Conservation (phyloP, 92 coral and sea anemone genomes). For the Galaxea fascicularis region DNA sequence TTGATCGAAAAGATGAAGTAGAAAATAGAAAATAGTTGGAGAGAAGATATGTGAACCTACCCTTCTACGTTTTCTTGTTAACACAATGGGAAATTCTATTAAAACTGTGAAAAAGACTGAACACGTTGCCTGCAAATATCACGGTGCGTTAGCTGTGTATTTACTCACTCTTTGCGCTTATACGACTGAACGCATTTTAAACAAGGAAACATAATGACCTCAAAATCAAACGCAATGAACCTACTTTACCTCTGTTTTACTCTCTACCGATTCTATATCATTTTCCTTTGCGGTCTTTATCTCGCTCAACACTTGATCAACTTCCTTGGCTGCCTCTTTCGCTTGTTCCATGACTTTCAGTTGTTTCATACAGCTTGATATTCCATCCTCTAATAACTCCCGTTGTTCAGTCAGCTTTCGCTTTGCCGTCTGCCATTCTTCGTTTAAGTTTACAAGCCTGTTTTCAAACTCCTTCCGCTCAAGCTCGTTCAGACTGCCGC, state of each 20-base stretch:
- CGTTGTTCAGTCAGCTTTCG: slow-evolving; percentile 56
- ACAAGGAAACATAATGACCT: background rate
- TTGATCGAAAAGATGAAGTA: background rate
- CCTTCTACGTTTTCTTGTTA: background rate
- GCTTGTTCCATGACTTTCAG: slow-evolving; percentile 67
- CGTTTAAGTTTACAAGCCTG: slow-evolving; percentile 56
- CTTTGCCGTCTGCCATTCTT: slow-evolving; percentile 67
- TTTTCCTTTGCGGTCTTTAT: slow-evolving; percentile 23
- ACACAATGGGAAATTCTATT: background rate
- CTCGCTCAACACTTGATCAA: slow-evolving; percentile 57
- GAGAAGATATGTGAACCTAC: background rate
- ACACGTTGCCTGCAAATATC: background rate
- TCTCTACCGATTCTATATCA: slow-evolving; percentile 39
- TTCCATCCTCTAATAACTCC: slow-evolving; percentile 52
- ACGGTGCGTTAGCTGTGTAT: background rate
- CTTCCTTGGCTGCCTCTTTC: slow-evolving; percentile 61
- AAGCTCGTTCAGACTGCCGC: slow-evolving; percentile 40
- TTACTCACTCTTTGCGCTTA: no score
- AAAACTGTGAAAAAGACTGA: background rate
- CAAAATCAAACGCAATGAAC: background rate
- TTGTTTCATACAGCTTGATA: slow-evolving; percentile 59
- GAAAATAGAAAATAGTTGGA: background rate
- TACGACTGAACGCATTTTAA: background rate
- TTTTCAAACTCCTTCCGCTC: slow-evolving; percentile 45
- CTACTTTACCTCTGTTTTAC: slow-evolving; percentile 55